Conservation (phyloP, 2,888 invertebrate species). For the Leptinotarsa juncta region DNA sequence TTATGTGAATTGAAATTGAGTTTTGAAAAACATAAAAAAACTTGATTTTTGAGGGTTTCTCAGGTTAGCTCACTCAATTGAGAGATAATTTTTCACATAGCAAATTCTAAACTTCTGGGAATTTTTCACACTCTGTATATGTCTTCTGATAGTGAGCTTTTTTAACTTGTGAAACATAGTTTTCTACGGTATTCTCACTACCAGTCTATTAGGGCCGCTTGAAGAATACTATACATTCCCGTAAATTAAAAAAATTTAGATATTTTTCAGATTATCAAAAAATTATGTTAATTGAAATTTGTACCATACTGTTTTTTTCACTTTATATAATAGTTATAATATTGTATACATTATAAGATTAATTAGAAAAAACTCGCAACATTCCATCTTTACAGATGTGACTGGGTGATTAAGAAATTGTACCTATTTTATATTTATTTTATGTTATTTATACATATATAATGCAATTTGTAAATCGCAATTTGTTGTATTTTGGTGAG, state of each 20-base stretch:
- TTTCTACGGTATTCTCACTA: not conserved
- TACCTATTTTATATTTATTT: slow-evolving; percentile 52
- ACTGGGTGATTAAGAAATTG: slow-evolving; percentile 37
- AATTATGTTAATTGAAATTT: not conserved
- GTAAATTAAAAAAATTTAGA: not conserved
- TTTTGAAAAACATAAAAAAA: not conserved
- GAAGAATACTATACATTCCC: not conserved
- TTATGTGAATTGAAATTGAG: not conserved
- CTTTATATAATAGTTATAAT: slow-evolving; percentile 25
- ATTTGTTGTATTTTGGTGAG: slow-evolving; percentile 55
- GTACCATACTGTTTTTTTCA: slow-evolving; percentile 6
- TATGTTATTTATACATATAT: slow-evolving; percentile 48
- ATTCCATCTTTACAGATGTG: slow-evolving; percentile 41
- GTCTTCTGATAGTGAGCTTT: not conserved
- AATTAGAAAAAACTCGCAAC: slow-evolving; percentile 32
- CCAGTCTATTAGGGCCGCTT: not conserved
- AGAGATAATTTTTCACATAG: not conserved
- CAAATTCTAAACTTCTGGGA: not conserved
- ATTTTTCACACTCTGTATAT: not conserved
- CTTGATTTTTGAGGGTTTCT: no score
- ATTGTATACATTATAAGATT: slow-evolving; percentile 21
- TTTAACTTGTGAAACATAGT: not conserved
- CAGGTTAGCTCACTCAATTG: no score
- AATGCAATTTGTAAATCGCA: slow-evolving; percentile 51
- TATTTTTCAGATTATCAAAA: not conserved